Evolutionary conservation across 2,888 invertebrate genomes (phyloP), one percentile per base, ranked within the genome.

Genomic region (Orchesellides sinensis): DNA sequence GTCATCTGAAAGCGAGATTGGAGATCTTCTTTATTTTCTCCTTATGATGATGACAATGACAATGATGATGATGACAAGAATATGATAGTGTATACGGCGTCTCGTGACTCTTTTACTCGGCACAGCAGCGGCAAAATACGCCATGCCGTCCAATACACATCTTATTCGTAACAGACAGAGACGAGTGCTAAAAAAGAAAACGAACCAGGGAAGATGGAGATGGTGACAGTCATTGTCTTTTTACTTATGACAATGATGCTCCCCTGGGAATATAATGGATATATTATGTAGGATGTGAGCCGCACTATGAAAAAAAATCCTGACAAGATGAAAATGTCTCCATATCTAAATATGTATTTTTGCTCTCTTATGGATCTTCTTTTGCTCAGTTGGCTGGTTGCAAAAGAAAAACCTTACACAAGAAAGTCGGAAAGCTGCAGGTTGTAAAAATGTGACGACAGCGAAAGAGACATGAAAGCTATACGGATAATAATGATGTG

Each of bases 171-270:
- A 47, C 8, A 47, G n/a, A n/a, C n/a, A n/a, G n/a, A n/a, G n/a
- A n/a, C 8, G n/a, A 54, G 49, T 21, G 61, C 72, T 17, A 10
- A n/a, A 27, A 27, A 23, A 40, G 54, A 29, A 45, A n/a, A n/a
- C 19, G 21, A 59, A 17, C 3, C 23, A 59, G 32, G 17, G 40
- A 52, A 69, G 54, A 47, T n/a, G n/a, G 40, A 56, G 56, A 75
- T 69, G 78, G 68, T 78, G 78, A 78, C 68, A 75, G 69, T 69
- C 69, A 69, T 78, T 69, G 79, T 79, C 79, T 45, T 61, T 70
- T 70, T 79, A 79, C 79, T 52, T 52, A 70, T 70, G 79, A 79
- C 63, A 70, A 79, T 79, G 70, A 70, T 23, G 65, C 79, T 63
- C 79, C 79, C 79, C 70, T 45, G 79, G 70, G 79, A 79, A 70